These are phyloP conservation scores for Melanotaenia nigrans DNA, from an alignment of 2,797 vertebrate genomes.

Conservation along the genomic window DNA sequence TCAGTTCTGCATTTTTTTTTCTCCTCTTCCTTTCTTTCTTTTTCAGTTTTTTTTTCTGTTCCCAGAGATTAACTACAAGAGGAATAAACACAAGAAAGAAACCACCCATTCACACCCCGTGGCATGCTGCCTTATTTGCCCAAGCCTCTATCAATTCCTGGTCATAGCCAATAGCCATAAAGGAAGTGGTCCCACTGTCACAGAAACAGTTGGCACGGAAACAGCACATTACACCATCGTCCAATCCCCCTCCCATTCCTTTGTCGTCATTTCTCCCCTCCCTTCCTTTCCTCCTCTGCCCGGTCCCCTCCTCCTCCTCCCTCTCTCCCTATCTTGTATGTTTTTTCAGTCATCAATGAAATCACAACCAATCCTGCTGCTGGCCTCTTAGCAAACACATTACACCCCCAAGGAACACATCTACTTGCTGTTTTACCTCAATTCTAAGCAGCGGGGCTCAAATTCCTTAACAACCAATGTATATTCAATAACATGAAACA, in stretches of 20 bases:
- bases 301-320: conserved; percentile 46
- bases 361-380: conserved; percentile 74
- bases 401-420: conserved; percentile 40
- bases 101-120: conserved; percentile 57
- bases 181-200: conserved; percentile 83
- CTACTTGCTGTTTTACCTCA: conserved; percentile 22
- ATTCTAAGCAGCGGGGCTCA: conserved; percentile 17
- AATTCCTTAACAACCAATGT: conserved; percentile 32
- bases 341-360: conserved; percentile 83
- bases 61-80: conserved; percentile 38
- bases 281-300: conserved; percentile 50
- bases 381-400: conserved; percentile 47
- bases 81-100: conserved; percentile 42
- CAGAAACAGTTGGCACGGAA: conserved; percentile 88
- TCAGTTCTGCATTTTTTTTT: not conserved
- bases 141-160: conserved; percentile 68
- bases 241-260: conserved; percentile 80
- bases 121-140: conserved; percentile 71
- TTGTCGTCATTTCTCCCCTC: conserved; percentile 79
- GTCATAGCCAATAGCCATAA: conserved; percentile 78
- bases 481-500: conserved; percentile 60
- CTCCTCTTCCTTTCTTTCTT: not conserved
- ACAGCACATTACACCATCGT: conserved; percentile 85
- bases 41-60: conserved; percentile 1
- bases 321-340: conserved; percentile 71